Base-by-base conservation (phyloP, 2,888 invertebrate species). In the Plebejus melissa region DNA sequence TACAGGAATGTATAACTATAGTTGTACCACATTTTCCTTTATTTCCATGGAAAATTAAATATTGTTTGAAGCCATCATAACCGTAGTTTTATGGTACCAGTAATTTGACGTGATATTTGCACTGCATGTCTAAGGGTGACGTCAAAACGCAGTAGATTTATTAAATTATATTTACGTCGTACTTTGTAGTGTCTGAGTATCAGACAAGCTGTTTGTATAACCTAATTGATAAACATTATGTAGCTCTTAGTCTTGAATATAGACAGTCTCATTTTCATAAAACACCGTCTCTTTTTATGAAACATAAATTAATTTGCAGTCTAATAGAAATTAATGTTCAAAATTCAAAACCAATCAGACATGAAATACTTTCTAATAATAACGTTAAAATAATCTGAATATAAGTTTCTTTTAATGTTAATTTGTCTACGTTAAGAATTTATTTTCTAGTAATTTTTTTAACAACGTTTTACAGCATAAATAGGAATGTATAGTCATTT, bases 211-310 rank as follows among this genome's bases (percentile, higher is more conserved):
- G 50, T 54, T 72, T 72, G 72, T 32, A 32, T 72, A 54, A 72
- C 72, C 72, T 54, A 54, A 72, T 72, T 72, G 54, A 72, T 72
- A 72, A 72, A 72, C 69, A 72, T 4, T 4, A 71, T 32, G 50
- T 13, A 28, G 6, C 5, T 72, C 41, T 7, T n/a, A 70, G 41
- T 41, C 22, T 13, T 69, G 28, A 65, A 69, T 69, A 69, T 36
- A 60, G 58, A 22, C 58, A 13, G 50, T 13, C 9, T 13, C 50
- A 50, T 57, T 57, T 57, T 57, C 57, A 5, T 57, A 5, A 57
- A 57, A 54, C 13, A 13, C 22, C 22, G 22, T 22, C 22, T 22
- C 22, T 22, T 22, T 22, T 22, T 22, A 54, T 13, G 57, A n/a
- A n/a, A 4, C 57, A 57, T 57, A 57, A 57, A 57, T 22, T 22